Evolutionary conservation across 2,888 invertebrate species (phyloP), one percentile per base, ranked within the genome.

Genomic region (Biston stratarius): DNA sequence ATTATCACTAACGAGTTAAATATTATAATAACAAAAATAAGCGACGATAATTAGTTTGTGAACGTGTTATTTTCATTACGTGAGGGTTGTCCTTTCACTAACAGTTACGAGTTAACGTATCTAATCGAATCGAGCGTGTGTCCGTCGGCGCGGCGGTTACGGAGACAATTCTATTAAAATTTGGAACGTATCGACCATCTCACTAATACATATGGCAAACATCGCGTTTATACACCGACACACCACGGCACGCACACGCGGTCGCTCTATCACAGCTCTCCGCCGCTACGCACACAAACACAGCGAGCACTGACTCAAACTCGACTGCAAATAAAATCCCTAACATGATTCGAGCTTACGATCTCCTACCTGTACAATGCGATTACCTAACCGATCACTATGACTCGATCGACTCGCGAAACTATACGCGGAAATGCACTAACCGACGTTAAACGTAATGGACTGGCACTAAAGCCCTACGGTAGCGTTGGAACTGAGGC

Each of bases 161-260:
- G 84, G 87, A 89, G 88, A 88, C 87, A 84, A 77, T 81, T 80
- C 63, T 36, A 79, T 78, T 68, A 75, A 74, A 74, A 81, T 80
- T 86, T 55, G 88, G 88, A 88, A 88, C 86, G 86, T 86, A 86
- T 84, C 85, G 85, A 88, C 87, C 90, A 81, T 90, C 91, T 92
- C 91, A 92, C 91, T 91, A 91, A 90, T 81, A 89, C 88, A 90
- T 91, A 91, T 91, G 92, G 92, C 92, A 91, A 89, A 87, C 89
- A 83, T 86, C 74, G 86, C 87, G 83, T 81, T 80, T 81, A 82
- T 83, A 85, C 84, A 85, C 80, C 75, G 80, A 78, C 73, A 74
- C 76, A 24, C 59, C 51, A 42, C 64, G 49, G 61, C 76, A 71
- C 73, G 52, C 68, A 79, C 77, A 73, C 79, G 75, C 77, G 75